Evolutionary conservation across 2,888 invertebrate species (phyloP), one percentile per base, ranked within the genome.

Genomic region (Ectobius pallidus): DNA sequence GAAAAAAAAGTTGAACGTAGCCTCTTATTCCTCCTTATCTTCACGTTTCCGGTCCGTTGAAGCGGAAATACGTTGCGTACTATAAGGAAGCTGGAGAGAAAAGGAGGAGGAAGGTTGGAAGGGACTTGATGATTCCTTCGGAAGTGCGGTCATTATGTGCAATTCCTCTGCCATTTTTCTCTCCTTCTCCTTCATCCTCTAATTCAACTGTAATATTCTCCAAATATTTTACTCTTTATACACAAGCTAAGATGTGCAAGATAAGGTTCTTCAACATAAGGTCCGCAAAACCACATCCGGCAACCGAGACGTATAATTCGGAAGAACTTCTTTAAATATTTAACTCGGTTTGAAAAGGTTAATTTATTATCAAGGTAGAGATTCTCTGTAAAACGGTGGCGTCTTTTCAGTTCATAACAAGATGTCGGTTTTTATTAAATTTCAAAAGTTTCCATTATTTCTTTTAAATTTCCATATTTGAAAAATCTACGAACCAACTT

Each of bases 1-100:
- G 39, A 27, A 18, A 55, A 27, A 39, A 52, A 70, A 70, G 65
- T 65, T 42, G 70, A 70, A 67, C 52, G 27, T 63, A 61, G 71
- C 32, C 74, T 65, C 73, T 71, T 71, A 71, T 71, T 74, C 71
- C 52, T 67, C 63, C 83, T 83, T 83, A 83, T 83, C 83, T 82
- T 80, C 79, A 78, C 79, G 82, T 82, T 83, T 83, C 82, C 82
- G 82, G 82, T 82, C 81, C 82, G 82, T 77, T 80, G 83, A 80
- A 77, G 81, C 80, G 83, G 82, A 83, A 83, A 82, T 82, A 82
- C 82, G 82, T 81, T 70, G 70, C 44, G n/a, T 46, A 44, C 65
- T 81, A 81, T 81, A 79, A 79, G 80, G 78, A 79, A 67, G 69
- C 20, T 69, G 49, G 62, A 32, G 18, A 20, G 20, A 65, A 70